Evolutionary conservation across 2,888 invertebrate genomes (phyloP).

Genomic region (Euzophera pinguis): DNA sequence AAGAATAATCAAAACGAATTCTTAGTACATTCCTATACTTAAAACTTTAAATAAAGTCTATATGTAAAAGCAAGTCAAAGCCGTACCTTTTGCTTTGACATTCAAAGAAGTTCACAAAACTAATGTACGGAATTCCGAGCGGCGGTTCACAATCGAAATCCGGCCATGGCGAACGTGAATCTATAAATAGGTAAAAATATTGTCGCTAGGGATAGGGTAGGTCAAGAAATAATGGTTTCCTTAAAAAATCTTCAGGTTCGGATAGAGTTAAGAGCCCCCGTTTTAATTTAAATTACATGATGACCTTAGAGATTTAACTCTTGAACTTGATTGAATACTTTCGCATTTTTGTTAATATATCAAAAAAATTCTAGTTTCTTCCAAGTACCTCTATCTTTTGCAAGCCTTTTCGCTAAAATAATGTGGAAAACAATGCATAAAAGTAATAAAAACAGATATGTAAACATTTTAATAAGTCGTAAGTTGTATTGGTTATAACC

Average conservation of each 20-base stretch:
- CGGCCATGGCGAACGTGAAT: background rate
- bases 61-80: background rate
- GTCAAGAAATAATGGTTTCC: constrained; percentile 6
- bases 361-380: too few relatives aligned
- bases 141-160: constrained; percentile 4
- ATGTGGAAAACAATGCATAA: too few relatives aligned
- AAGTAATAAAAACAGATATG: too few relatives aligned
- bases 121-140: constrained; percentile 12
- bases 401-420: too few relatives aligned
- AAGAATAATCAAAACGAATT: too few relatives aligned
- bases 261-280: background rate
- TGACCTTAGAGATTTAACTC: background rate
- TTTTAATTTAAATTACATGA: background rate
- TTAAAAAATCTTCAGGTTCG: background rate
- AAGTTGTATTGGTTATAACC: too few relatives aligned
- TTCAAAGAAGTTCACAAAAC: constrained; percentile 7
- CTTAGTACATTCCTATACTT: too few relatives aligned
- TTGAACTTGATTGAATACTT: background rate
- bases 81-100: constrained; percentile 1
- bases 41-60: too few relatives aligned
- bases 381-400: too few relatives aligned
- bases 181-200: constrained; percentile 9
- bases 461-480: too few relatives aligned
- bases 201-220: constrained; percentile 6
- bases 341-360: too few relatives aligned